Evolutionary conservation across 2,888 invertebrate genomes (phyloP).

Genomic region (Sesamia inferens): DNA sequence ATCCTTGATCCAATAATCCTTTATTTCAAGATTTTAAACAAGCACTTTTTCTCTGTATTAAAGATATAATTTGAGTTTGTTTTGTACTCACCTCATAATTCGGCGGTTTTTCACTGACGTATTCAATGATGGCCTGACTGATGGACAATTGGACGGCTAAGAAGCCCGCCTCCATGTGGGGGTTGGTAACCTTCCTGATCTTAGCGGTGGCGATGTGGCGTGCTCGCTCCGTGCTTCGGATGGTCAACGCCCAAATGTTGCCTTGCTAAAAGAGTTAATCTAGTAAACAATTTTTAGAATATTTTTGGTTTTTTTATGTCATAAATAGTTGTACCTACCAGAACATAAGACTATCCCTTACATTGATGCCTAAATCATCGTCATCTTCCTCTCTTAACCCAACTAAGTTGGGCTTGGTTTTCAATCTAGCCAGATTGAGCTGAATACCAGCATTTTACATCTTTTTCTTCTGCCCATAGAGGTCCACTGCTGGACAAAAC

Average conservation of each 20-base stretch:
- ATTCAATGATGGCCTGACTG: conserved; percentile 77
- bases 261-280: conserved; percentile 55
- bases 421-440: background rate
- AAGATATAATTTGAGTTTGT: background rate
- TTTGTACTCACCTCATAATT: conserved; percentile 68
- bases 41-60: background rate
- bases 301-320: background rate
- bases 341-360: background rate
- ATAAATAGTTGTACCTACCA: background rate
- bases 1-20: too few relatives aligned
- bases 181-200: conserved; percentile 60
- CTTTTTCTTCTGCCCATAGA: too few relatives aligned
- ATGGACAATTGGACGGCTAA: conserved; percentile 81
- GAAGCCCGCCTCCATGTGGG: conserved; percentile 78
- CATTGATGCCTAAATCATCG: background rate
- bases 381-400: background rate
- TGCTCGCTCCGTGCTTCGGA: conserved; percentile 81
- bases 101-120: conserved; percentile 55
- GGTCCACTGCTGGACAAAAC: too few relatives aligned
- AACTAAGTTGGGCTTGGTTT: background rate
- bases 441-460: background rate
- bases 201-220: conserved; percentile 60
- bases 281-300: background rate
- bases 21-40: background rate
- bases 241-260: conserved; percentile 75